Evolutionary conservation across 2,797 vertebrate species (phyloP), one percentile per base, ranked within the genome.

Genomic region (Enteromius radiatus): DNA sequence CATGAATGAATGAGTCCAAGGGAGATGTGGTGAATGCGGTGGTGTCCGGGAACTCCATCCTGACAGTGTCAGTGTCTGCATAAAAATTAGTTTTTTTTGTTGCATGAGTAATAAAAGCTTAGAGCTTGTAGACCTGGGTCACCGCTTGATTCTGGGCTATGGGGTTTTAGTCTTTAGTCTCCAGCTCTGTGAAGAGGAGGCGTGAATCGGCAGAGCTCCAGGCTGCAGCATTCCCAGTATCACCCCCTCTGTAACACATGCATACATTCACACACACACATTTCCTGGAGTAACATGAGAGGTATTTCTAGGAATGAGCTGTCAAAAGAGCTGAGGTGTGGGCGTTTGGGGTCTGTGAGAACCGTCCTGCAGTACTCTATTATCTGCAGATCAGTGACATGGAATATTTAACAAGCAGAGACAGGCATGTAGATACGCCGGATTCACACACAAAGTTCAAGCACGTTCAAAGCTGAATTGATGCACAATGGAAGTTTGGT

Each of bases 301-400:
- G 54, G 83, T 82, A 83, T 83, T 85, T 86, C 78, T 80, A 86
- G 78, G 77, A 84, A 82, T 75, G 77, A 81, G 83, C 69, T 70
- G 64, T 80, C 76, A 77, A 75, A 81, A 83, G 80, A 78, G 78
- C 65, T 17, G 63, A 69, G 54, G 19, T 79, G 85, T 85, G 54
- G 85, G 85, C 65, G 78, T 88, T 88, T 81, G 26, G 74, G 81
- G 73, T 77, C 81, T 82, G 26, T 67, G 78, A 85, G 70, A 67
- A 80, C 59, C 23, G 63, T 76, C 69, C 81, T 87, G 71, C 61
- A 78, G 52, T 74, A 28, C 75, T 77, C 38, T 64, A 64, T 76
- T 64, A 77, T 77, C 23, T 45, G 59, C 76, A 77, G 59, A 77
- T 77, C 56, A 77, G 76, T 63, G 59, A 28, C 75, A 61, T 74